These are phyloP conservation scores for Andrena hattorfiana DNA, from an alignment of 2,888 invertebrate species.

Conservation along the genomic window DNA sequence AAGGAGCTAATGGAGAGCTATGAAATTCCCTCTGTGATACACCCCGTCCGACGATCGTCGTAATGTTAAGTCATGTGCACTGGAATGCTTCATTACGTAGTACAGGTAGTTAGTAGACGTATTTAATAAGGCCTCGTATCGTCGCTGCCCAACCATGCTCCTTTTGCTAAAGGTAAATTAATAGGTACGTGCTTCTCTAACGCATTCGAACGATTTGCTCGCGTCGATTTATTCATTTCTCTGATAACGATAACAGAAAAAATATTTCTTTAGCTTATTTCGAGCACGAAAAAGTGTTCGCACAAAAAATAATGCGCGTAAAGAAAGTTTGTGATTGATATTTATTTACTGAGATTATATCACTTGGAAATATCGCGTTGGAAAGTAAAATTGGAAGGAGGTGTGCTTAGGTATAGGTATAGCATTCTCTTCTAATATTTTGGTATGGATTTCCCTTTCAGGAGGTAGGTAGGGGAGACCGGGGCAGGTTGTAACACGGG, in stretches of 20 bases:
- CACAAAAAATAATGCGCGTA: too few species aligned
- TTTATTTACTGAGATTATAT: too few species aligned
- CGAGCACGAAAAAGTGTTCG: neutral
- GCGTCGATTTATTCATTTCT: constrained; percentile 13
- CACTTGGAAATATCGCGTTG: too few species aligned
- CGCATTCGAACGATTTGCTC: neutral
- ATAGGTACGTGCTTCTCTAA: constrained; percentile 9
- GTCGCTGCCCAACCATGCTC: constrained; percentile 21
- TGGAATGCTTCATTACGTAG: constrained; percentile 83
- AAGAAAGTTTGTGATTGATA: too few species aligned
- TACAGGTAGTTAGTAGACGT: constrained; percentile 81
- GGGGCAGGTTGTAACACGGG: too few species aligned
- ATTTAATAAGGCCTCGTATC: constrained; percentile 77
- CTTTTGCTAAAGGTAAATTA: constrained; percentile 43
- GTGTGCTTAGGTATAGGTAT: too few species aligned
- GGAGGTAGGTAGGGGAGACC: too few species aligned
- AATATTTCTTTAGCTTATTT: neutral
- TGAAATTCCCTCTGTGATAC: constrained; percentile 70
- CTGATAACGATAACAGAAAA: neutral
- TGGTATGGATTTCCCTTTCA: too few species aligned
- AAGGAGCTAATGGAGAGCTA: constrained; percentile 68
- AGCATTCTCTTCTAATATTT: too few species aligned
- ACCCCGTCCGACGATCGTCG: constrained; percentile 61
- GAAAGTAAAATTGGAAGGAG: too few species aligned
- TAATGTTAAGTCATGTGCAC: constrained; percentile 81